Percentiles rank a stretch among this genome's conserved stretches.
Evolutionary conservation across 2,113 vertebrate genomes (phyloP).

Genomic region (Alligator sinensis): DNA sequence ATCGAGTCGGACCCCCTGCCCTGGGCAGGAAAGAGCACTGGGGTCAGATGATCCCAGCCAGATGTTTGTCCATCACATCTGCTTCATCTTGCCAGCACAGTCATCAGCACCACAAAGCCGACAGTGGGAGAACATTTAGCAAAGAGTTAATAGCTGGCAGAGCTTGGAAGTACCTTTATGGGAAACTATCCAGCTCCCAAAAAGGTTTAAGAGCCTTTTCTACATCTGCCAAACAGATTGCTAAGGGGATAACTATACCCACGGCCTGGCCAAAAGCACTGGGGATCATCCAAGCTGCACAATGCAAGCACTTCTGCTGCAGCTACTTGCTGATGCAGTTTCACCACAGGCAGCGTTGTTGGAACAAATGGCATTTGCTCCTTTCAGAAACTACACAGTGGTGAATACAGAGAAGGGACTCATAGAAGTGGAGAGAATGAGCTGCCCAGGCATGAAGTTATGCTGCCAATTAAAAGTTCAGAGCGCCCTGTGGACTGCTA

Average conservation of each 20-base stretch:
- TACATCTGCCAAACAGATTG: background rate
- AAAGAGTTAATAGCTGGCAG: background rate
- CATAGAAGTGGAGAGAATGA: constrained; percentile 90
- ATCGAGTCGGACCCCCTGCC: background rate
- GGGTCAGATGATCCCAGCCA: background rate
- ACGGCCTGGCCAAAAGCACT: background rate
- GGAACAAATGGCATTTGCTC: background rate
- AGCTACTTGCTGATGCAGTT: background rate
- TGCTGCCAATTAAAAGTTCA: constrained; percentile 93
- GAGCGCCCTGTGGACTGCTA: constrained; percentile 91
- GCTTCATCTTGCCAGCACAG: background rate
- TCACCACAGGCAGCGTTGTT: background rate
- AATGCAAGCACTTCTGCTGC: background rate
- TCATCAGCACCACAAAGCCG: background rate
- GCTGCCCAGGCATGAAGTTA: constrained; percentile 88
- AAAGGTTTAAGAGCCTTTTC: background rate
- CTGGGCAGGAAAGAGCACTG: background rate
- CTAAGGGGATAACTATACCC: background rate
- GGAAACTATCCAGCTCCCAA: background rate
- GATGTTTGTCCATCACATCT: background rate
- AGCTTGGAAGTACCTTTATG: background rate
- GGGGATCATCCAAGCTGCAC: fast-evolving
- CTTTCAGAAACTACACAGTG: constrained; percentile 92
- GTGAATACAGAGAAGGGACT: constrained; percentile 92
- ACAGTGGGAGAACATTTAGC: background rate